phyloP scores from a whole-genome alignment of 2,797 vertebrate species.

The Austrolebias charrua region DNA sequence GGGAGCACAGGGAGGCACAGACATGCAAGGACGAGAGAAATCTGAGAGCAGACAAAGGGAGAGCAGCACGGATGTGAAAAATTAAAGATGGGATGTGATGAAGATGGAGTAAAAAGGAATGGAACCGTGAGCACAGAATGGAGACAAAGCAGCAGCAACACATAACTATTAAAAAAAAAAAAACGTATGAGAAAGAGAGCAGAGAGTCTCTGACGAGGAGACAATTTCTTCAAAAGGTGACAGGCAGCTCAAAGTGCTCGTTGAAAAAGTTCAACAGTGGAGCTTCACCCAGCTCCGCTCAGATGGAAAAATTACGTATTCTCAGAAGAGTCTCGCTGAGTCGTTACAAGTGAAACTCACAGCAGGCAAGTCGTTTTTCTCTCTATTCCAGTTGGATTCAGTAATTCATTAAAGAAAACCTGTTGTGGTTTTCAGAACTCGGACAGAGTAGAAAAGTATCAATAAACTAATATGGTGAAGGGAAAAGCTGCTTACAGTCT shows the following conservation, averaged over 20 bases:
- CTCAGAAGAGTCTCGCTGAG: conserved; percentile 13
- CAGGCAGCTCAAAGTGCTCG: conserved; percentile 41
- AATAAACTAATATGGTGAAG: no score
- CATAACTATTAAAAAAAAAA: conserved; percentile 21
- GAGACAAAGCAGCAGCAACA: conserved; percentile 14
- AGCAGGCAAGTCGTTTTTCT: no score
- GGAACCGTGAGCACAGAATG: conserved; percentile 15
- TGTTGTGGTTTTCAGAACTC: no score
- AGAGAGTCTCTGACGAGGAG: conserved; percentile 38
- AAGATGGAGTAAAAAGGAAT: conserved; percentile 24
- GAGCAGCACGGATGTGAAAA: conserved; percentile 49
- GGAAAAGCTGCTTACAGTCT: no score
- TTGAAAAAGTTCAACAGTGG: conserved; percentile 6
- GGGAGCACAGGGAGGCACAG: conserved; percentile 28
- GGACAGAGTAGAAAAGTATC: no score
- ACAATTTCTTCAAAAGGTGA: conserved; percentile 36
- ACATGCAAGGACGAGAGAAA: conserved; percentile 24
- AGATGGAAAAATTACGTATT: conserved; percentile 21
- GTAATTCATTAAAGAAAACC: no score
- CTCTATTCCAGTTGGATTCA: no score
- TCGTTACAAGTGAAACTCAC: background rate
- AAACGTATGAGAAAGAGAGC: conserved; percentile 29
- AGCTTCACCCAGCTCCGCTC: conserved; percentile 15
- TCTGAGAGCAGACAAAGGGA: background rate
- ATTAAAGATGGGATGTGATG: conserved; percentile 48